These are phyloP conservation scores for Etheostoma perlongum DNA, from an alignment of 2,797 vertebrate genomes.

Conservation along the genomic window DNA sequence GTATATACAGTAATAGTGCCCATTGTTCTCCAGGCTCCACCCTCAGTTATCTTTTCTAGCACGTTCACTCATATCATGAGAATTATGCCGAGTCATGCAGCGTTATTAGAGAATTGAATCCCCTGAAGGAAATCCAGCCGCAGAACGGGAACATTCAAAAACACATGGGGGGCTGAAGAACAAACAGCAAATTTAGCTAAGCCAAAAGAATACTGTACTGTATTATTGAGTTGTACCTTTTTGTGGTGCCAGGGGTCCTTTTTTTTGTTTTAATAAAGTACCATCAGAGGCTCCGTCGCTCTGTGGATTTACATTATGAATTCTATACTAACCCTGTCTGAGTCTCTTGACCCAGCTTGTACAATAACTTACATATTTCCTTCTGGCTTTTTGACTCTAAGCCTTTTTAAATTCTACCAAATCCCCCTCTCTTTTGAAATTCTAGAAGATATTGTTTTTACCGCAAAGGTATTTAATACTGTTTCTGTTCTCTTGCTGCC, in stretches of 20 bases:
- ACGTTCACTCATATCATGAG: not conserved
- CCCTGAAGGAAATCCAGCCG: constrained; percentile 12
- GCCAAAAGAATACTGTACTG: constrained; percentile 28
- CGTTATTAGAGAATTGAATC: constrained; percentile 3
- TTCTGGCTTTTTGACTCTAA: constrained; percentile 38
- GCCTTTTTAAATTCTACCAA: constrained; percentile 54
- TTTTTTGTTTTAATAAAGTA: constrained; percentile 44
- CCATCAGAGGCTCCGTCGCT: not conserved
- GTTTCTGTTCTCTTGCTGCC: constrained; percentile 7
- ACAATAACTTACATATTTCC: constrained; percentile 55
- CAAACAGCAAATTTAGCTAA: constrained; percentile 22
- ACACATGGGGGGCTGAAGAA: not conserved
- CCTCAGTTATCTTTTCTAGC: not conserved
- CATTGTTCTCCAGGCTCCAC: constrained; percentile 15
- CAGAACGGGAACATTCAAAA: constrained; percentile 23
- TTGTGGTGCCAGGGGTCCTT: not conserved
- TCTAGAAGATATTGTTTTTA: constrained; percentile 33
- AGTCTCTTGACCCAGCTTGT: constrained; percentile 30
- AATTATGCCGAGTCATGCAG: constrained; percentile 33
- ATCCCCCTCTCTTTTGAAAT: constrained; percentile 13
- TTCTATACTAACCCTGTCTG: constrained; percentile 54
- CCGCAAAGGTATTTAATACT: constrained; percentile 26
- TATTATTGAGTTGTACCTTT: not conserved
- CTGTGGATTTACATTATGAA: constrained; percentile 58
- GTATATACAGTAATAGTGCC: not conserved